Evolutionary conservation across 2,797 vertebrate species (phyloP).

Genomic region (Pseudopleuronectes americanus): DNA sequence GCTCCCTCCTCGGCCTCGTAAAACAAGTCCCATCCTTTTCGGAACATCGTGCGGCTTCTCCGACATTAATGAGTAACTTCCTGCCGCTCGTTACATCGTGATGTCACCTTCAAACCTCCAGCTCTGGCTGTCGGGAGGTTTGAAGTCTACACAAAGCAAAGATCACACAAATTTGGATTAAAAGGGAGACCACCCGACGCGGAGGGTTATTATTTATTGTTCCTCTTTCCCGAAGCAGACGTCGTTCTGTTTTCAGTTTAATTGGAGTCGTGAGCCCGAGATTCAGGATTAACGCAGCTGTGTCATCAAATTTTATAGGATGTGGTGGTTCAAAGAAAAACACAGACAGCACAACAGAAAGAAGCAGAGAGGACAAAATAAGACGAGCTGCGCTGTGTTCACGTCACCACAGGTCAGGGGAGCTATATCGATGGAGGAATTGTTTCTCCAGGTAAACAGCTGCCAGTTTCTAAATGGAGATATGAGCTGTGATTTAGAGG

Average conservation of each 20-base stretch:
- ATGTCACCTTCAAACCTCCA: conserved; percentile 67
- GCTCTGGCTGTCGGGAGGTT: conserved; percentile 26
- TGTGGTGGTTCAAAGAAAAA: not conserved
- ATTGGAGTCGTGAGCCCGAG: conserved; percentile 6
- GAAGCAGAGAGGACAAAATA: not conserved
- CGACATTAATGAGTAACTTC: conserved; percentile 46
- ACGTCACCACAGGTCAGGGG: too few species aligned
- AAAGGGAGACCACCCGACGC: conserved; percentile 55
- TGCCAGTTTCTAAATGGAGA: too few species aligned
- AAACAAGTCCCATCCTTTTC: conserved; percentile 58
- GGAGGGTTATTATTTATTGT: conserved; percentile 15
- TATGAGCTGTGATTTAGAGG: too few species aligned
- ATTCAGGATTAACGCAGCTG: not conserved
- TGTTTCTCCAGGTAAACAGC: too few species aligned
- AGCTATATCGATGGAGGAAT: too few species aligned
- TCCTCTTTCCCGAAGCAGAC: conserved; percentile 12
- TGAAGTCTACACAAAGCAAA: conserved; percentile 1
- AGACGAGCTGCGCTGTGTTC: not conserved
- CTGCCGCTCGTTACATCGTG: conserved; percentile 35
- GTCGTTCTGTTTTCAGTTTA: not conserved
- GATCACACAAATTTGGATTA: conserved; percentile 28
- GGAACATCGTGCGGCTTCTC: conserved; percentile 42
- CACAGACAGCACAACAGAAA: too few species aligned
- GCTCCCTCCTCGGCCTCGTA: conserved; percentile 65
- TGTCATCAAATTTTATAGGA: conserved; percentile 2